Conservation (phyloP, 2,888 invertebrate species). For the Cepaea hortensis region DNA sequence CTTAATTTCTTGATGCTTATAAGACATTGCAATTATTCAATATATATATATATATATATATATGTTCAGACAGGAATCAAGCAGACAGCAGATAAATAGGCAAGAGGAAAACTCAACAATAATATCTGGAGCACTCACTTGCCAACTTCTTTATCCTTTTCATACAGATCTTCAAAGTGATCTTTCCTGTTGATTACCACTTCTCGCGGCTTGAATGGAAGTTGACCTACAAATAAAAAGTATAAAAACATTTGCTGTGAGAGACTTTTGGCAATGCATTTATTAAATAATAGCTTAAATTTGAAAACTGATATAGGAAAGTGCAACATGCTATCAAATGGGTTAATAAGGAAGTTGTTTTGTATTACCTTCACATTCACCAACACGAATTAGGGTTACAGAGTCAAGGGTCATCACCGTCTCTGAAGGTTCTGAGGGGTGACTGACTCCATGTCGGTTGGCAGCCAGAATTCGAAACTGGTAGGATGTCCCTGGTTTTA, state of each 20-base stretch:
- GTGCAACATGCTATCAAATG: neutral
- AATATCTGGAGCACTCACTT: slow-evolving; percentile 81
- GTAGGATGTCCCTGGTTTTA: slow-evolving; percentile 82
- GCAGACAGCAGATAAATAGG: neutral
- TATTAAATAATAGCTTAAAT: too few species aligned
- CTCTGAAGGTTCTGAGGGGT: slow-evolving; percentile 67
- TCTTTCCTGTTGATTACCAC: slow-evolving; percentile 87
- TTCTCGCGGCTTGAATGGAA: slow-evolving; percentile 77
- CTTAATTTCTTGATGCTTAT: too few species aligned
- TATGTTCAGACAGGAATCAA: too few species aligned
- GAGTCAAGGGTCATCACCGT: slow-evolving; percentile 58
- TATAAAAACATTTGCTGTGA: neutral
- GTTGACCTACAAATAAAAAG: slow-evolving; percentile 58
- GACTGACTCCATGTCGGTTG: slow-evolving; percentile 83
- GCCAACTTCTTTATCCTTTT: slow-evolving; percentile 92
- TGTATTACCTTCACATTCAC: slow-evolving; percentile 65
- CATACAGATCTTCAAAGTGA: slow-evolving; percentile 90
- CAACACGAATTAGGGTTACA: slow-evolving; percentile 46
- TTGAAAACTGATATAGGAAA: too few species aligned
- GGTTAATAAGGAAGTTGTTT: neutral
- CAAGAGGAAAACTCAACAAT: neutral
- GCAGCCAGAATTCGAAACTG: slow-evolving; percentile 85
- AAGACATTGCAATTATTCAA: too few species aligned
- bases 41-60: too few species aligned
- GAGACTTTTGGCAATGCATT: too few species aligned